Base-by-base conservation (phyloP, 1,140 invertebrate genomes). In the Lycorma delicatula region DNA sequence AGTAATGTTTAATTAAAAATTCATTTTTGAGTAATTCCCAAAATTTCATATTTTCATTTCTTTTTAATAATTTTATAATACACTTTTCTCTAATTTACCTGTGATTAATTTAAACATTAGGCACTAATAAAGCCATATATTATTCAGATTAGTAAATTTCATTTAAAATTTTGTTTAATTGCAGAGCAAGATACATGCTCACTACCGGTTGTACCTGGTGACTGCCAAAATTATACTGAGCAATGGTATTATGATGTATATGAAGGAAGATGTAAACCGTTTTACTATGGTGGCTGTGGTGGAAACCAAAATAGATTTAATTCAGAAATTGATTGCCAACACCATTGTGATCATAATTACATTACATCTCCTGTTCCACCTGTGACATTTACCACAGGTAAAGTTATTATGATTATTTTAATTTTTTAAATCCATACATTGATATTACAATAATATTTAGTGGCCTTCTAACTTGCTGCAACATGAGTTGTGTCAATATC, bases 181-280 rank as follows among this genome's bases (percentile, higher is more conserved):
- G 31, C 67, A 87, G 85, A 75, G 57, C 78, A 81, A 75, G 85
- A 90, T 64, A 75, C 77, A 20, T 91, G 94, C 70, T 76, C 82
- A 16, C 72, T 91, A 61, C 85, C 90, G 1, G 82, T 85, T 7
- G 75, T 82, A 52, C 71, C 80, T 58, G 93, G 93, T 7, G 81
- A 87, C 18, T 97, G 93, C 66, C 79, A 79, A 50, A 81, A 87
- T 63, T 93, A 92, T 67, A 79, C 77, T 16, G 73, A 81, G 53
- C 77, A 83, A 46, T 97, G 88, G 86, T 93, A 87, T 74, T 97
- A 82, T 71, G 87, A 97, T 70, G 82, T 83, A 0, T 80, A 78
- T 63, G 77, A 82, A 13, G 75, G 79, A 44, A 68, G 73, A 25
- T 94, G 91, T 67, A 73, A 79, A 60, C 79, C 81, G 60, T 94